These are phyloP conservation scores for Acinonyx jubatus DNA, from an alignment of 2,113 vertebrate genomes.

Conservation along the genomic window DNA sequence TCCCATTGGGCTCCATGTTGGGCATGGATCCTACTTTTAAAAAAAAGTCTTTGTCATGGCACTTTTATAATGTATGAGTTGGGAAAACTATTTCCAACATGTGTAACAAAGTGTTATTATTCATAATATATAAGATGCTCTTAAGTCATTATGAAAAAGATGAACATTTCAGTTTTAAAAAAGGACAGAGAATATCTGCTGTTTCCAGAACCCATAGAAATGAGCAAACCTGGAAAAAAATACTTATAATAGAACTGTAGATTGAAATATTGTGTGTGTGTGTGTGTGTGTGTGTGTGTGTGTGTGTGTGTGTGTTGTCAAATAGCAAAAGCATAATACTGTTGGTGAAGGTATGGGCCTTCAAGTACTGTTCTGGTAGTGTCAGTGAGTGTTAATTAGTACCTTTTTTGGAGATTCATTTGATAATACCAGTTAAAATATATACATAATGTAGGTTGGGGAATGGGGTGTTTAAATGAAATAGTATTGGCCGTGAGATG, in stretches of 20 bases:
- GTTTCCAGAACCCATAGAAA: not conserved
- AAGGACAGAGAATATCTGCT: not conserved
- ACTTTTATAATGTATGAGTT: not conserved
- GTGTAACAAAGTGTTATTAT: not conserved
- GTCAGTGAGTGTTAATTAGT: not conserved
- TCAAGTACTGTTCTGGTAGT: not conserved
- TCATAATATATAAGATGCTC: not conserved
- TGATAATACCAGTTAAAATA: not conserved
- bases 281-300: not conserved
- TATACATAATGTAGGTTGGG: not conserved
- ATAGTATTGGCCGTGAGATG: not conserved
- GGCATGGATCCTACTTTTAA: no score
- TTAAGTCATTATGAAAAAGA: not conserved
- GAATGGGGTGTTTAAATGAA: not conserved
- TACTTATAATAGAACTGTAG: not conserved
- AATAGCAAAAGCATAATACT: not conserved
- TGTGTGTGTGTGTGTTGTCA: not conserved
- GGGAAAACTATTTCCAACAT: not conserved
- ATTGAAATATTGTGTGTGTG: not conserved
- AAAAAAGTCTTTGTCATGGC: not conserved
- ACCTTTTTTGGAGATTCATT: constrained; percentile 1
- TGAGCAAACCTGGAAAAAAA: not conserved
- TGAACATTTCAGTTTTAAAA: constrained; percentile 34
- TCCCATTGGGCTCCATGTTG: no score
- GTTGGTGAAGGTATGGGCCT: not conserved